phyloP scores from a whole-genome alignment of 2,113 vertebrate species.

The Agapornis roseicollis region DNA sequence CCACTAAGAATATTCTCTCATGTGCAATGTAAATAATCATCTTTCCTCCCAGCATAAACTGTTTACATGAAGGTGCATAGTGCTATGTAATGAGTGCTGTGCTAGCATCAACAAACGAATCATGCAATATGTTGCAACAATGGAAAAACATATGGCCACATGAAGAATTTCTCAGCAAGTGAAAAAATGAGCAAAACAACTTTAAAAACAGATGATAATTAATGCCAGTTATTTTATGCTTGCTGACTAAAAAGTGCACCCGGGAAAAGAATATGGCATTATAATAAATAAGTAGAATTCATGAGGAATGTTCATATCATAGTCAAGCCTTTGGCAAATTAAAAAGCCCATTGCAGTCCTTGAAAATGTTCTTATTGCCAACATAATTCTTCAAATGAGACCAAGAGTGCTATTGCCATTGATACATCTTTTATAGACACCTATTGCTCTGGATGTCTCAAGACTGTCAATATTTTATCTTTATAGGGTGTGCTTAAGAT shows the following conservation, averaged over 20 bases:
- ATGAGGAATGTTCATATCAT: not conserved
- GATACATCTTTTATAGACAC: rapidly evolving
- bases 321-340: not conserved
- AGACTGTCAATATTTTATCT: not conserved
- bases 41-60: not conserved
- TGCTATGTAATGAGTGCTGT: not conserved
- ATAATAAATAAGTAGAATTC: not conserved
- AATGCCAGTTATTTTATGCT: not conserved
- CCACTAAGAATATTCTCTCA: not conserved
- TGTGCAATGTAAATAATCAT: not conserved
- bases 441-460: not conserved
- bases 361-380: not conserved
- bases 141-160: not conserved
- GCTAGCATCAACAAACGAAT: not conserved
- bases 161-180: not conserved
- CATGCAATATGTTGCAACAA: not conserved
- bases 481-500: not conserved
- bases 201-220: not conserved
- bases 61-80: not conserved
- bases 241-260: not conserved
- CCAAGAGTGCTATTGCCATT: not conserved
- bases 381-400: not conserved
- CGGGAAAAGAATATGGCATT: not conserved
- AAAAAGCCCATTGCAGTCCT: not conserved
- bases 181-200: not conserved